Conservation (phyloP, 1,140 invertebrate genomes). For the Thaumatotibia leucotreta region DNA sequence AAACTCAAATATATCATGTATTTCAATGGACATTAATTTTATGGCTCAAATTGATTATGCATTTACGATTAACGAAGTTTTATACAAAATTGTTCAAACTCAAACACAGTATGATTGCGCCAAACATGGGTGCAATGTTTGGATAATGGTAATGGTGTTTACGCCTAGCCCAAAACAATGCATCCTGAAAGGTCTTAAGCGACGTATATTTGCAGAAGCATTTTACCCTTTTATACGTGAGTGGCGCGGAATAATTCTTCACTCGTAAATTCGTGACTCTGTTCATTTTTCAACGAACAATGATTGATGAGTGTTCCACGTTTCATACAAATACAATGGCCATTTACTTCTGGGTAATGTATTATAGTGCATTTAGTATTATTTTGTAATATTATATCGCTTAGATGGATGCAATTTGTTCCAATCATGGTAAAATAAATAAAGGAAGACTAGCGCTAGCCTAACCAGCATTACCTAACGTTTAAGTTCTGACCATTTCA, state of each 20-base stretch:
- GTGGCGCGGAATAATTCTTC: background rate
- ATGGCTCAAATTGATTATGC: background rate
- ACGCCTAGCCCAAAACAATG: background rate
- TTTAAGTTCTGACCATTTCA: no score
- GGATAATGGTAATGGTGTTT: background rate
- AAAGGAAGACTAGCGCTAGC: no score
- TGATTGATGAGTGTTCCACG: background rate
- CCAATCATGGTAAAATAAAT: no score
- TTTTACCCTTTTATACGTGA: background rate
- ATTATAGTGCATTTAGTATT: background rate
- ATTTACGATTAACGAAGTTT: background rate
- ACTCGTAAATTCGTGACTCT: slow-evolving; percentile 9
- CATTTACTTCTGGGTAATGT: background rate
- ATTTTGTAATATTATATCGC: background rate
- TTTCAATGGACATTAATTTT: background rate
- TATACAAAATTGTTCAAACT: background rate
- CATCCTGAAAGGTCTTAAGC: background rate
- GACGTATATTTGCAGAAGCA: background rate
- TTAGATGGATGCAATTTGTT: no score
- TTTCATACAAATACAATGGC: slow-evolving; percentile 3
- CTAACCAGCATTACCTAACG: no score
- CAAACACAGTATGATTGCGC: background rate
- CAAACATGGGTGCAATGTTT: background rate
- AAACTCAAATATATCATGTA: no score
- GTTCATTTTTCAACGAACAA: slow-evolving; percentile 13